These are phyloP conservation scores for Silvanus unidentatus DNA, from an alignment of 2,888 invertebrate genomes.

Conservation along the genomic window DNA sequence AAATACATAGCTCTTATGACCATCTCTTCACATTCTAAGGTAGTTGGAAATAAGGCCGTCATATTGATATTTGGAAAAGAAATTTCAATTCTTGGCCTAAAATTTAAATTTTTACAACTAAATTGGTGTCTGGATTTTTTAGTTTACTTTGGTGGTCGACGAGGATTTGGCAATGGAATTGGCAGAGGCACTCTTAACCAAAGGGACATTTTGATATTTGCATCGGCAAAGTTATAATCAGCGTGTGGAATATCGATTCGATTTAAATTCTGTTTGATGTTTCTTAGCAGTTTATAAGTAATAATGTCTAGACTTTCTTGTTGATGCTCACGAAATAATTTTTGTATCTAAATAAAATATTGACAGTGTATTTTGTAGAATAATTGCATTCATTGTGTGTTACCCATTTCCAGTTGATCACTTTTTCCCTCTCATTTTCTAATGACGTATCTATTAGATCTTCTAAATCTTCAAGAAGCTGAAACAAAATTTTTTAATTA, in stretches of 20 bases:
- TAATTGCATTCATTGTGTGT: constrained; percentile 4
- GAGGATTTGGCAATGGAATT: constrained; percentile 38
- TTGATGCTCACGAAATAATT: constrained; percentile 45
- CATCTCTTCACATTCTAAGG: constrained; percentile 43
- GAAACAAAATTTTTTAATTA: no score
- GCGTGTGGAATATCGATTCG: constrained; percentile 47
- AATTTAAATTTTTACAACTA: constrained; percentile 16
- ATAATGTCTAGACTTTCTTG: constrained; percentile 47
- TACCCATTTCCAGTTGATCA: constrained; percentile 35
- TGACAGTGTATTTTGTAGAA: background rate
- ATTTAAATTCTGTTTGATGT: constrained; percentile 46
- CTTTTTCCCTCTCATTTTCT: constrained; percentile 20
- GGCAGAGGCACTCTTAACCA: constrained; percentile 49
- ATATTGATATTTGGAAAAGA: constrained; percentile 46
- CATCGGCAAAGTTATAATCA: constrained; percentile 41
- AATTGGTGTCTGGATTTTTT: background rate
- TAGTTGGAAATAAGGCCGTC: constrained; percentile 45
- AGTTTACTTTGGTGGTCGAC: constrained; percentile 34
- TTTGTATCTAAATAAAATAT: constrained; percentile 38
- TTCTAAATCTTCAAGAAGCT: constrained; percentile 35
- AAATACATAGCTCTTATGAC: constrained; percentile 50
- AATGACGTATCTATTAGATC: constrained; percentile 33
- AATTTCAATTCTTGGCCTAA: constrained; percentile 45
- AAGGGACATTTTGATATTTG: constrained; percentile 44
- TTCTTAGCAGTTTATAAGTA: constrained; percentile 48